Conservation (phyloP, 2,797 vertebrate genomes). For the Sitta carolinensis region DNA sequence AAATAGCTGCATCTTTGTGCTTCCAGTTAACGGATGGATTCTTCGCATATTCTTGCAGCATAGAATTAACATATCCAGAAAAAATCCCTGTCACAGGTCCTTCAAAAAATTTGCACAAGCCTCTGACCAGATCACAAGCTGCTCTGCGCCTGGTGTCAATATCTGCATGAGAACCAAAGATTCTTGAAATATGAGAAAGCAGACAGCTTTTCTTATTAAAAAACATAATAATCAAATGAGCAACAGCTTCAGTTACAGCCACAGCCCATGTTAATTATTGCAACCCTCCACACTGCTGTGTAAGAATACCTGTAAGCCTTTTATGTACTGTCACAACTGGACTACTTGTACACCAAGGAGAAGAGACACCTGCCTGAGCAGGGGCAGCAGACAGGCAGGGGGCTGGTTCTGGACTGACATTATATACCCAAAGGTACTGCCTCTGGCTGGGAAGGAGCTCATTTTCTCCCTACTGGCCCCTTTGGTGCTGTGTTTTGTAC, state of each 20-base stretch:
- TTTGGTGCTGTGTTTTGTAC: not conserved
- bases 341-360: not conserved
- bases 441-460: not conserved
- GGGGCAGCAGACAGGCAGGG: not conserved
- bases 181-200: not conserved
- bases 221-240: not conserved
- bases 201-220: not conserved
- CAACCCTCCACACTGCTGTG: not conserved
- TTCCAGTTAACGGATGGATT: conserved; percentile 95
- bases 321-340: not conserved
- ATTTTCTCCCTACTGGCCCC: not conserved
- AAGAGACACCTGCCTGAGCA: not conserved
- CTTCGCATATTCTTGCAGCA: conserved; percentile 94
- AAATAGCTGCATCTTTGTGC: conserved; percentile 98
- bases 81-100: conserved; percentile 97
- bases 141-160: conserved; percentile 97
- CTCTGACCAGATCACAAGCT: conserved; percentile 95
- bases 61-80: conserved; percentile 97
- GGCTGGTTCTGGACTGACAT: not conserved
- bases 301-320: not conserved
- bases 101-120: conserved; percentile 97
- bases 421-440: accelerated
- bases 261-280: not conserved
- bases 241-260: not conserved
- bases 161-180: conserved; percentile 77